Evolutionary conservation across 2,888 invertebrate species (phyloP).

Genomic region (Hermaeophaga mercurialis): DNA sequence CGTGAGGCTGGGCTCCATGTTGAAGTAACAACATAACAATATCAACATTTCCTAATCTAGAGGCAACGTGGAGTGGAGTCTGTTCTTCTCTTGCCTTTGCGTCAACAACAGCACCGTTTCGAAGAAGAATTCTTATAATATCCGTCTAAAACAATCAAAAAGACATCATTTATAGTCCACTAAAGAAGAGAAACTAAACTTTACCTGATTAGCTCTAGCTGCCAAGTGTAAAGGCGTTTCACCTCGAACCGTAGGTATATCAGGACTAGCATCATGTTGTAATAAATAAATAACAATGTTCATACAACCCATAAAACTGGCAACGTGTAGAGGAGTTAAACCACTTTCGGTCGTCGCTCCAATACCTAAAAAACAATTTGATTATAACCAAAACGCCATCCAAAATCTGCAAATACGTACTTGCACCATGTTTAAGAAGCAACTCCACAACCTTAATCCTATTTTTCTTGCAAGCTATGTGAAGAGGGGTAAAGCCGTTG

Average conservation of each 20-base stretch:
- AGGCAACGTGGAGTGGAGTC: constrained; percentile 95
- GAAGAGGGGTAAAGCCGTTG: constrained; percentile 97
- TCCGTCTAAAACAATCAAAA: constrained; percentile 66
- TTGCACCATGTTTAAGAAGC: constrained; percentile 92
- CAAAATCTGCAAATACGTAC: constrained; percentile 57
- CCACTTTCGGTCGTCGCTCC: constrained; percentile 79
- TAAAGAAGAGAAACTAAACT: background rate
- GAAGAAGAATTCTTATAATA: constrained; percentile 90
- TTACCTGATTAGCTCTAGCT: constrained; percentile 89
- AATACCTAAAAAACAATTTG: constrained; percentile 58
- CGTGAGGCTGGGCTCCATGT: constrained; percentile 89
- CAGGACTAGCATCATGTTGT: constrained; percentile 91
- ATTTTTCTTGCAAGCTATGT: constrained; percentile 99
- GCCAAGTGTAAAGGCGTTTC: constrained; percentile 97
- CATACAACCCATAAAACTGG: constrained; percentile 99
- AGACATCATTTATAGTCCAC: background rate
- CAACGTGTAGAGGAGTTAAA: constrained; percentile 95
- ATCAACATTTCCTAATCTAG: constrained; percentile 93
- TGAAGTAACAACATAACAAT: constrained; percentile 92
- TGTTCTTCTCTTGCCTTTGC: constrained; percentile 84
- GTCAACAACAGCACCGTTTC: constrained; percentile 84
- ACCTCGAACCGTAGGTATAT: constrained; percentile 93
- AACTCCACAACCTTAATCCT: constrained; percentile 95
- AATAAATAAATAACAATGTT: constrained; percentile 96
- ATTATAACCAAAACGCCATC: no score